Conservation (phyloP, 2,113 vertebrate genomes). For the Uria aalge region DNA sequence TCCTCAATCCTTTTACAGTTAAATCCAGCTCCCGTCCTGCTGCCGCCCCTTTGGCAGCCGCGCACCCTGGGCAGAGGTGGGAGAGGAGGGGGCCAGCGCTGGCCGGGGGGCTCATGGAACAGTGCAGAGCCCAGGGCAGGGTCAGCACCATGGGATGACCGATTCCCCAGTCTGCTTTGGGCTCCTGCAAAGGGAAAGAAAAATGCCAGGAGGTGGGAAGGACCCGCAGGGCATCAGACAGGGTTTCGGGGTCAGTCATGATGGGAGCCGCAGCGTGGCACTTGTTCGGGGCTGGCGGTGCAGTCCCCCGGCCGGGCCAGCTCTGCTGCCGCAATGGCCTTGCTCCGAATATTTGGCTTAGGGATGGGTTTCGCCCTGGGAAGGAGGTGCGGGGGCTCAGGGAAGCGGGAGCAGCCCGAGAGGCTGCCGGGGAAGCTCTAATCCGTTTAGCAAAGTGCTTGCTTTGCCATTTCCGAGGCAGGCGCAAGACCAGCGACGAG, state of each 20-base stretch:
- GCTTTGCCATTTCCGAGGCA: constrained; percentile 14
- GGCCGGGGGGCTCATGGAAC: rapidly evolving
- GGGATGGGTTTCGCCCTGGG: background rate
- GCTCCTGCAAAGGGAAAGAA: background rate
- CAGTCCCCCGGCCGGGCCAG: rapidly evolving
- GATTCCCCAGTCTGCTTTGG: background rate
- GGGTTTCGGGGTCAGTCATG: rapidly evolving
- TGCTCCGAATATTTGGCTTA: background rate
- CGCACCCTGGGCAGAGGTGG: background rate
- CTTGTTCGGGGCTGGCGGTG: background rate
- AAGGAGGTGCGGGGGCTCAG: background rate
- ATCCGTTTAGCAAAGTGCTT: constrained; percentile 45
- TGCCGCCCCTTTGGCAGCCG: background rate
- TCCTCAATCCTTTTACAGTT: background rate
- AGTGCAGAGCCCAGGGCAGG: background rate
- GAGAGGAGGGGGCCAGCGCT: background rate
- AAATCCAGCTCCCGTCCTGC: background rate
- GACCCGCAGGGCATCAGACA: rapidly evolving
- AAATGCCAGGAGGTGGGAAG: background rate
- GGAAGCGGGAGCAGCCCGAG: background rate
- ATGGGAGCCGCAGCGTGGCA: background rate
- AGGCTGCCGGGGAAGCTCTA: constrained; percentile 1
- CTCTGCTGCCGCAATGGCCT: background rate
- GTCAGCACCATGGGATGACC: background rate
- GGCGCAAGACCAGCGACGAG: background rate